A percentile compares a stretch with the other conserved stretches of the same genome.
phyloP scores from a whole-genome alignment of 2,888 invertebrate genomes.

The Erebia aethiops region DNA sequence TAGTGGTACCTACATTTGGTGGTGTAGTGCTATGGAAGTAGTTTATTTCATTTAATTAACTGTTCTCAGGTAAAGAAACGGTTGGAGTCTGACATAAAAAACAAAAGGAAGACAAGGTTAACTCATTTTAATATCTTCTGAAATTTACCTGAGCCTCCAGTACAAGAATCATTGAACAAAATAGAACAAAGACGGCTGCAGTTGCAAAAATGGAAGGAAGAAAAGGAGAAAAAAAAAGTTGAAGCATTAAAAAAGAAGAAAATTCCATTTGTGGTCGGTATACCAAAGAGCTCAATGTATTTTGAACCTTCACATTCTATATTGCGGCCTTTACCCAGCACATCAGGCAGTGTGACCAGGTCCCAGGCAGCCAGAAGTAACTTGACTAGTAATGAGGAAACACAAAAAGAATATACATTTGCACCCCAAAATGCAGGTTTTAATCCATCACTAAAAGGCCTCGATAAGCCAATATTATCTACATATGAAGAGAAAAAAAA shows the following conservation, averaged over 20 bases:
- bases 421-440: constrained; percentile 82
- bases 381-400: constrained; percentile 19
- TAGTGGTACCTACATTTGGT: no score
- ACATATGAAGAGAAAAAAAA: background rate
- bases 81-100: constrained; percentile 54
- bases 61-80: constrained; percentile 64
- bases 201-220: constrained; percentile 72
- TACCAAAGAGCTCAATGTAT: constrained; percentile 54
- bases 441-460: constrained; percentile 63
- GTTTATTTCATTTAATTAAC: background rate
- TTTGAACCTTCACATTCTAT: constrained; percentile 63
- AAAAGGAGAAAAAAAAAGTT: constrained; percentile 67
- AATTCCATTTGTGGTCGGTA: constrained; percentile 69
- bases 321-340: constrained; percentile 54
- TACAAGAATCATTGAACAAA: constrained; percentile 43
- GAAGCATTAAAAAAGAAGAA: constrained; percentile 60
- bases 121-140: constrained; percentile 62
- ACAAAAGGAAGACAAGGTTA: constrained; percentile 59
- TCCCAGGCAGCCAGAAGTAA: constrained; percentile 56
- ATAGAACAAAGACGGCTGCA: constrained; percentile 60
- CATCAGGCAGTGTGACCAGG: constrained; percentile 66
- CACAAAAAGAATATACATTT: constrained; percentile 60
- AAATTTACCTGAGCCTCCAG: constrained; percentile 56
- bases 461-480: constrained; percentile 43
- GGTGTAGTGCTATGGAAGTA: no score